phyloP scores from a whole-genome alignment of 2,888 invertebrate species.

The Sceliomorpha sp. region DNA sequence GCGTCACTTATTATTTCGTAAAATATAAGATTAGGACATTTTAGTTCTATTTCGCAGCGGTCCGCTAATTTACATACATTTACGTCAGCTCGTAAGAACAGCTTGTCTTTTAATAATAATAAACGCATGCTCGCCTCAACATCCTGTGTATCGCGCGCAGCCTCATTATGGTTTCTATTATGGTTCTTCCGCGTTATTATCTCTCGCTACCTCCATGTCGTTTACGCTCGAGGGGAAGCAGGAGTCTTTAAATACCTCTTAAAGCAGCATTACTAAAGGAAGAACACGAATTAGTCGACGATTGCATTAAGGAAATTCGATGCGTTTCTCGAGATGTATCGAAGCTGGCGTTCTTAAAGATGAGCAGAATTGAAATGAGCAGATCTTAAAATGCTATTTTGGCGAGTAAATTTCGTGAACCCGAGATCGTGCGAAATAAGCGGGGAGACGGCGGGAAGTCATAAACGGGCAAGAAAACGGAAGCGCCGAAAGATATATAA shows the following conservation, averaged over 20 bases:
- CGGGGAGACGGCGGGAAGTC: too few relatives aligned
- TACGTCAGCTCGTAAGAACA: slow-evolving; percentile 25
- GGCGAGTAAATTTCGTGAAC: too few relatives aligned
- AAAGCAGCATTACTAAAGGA: slow-evolving; percentile 30
- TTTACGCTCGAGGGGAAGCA: slow-evolving; percentile 33
- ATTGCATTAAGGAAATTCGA: slow-evolving; percentile 25
- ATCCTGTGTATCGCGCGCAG: slow-evolving; percentile 34
- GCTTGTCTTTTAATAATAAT: slow-evolving; percentile 56
- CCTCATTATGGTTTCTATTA: slow-evolving; percentile 54
- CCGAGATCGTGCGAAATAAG: too few relatives aligned
- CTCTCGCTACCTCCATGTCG: slow-evolving; percentile 35
- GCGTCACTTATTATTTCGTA: neutral
- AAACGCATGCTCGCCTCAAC: slow-evolving; percentile 49
- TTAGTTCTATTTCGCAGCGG: too few relatives aligned
- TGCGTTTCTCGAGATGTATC: too few relatives aligned
- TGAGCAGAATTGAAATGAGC: too few relatives aligned
- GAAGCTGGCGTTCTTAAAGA: too few relatives aligned
- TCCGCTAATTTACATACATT: slow-evolving; percentile 27
- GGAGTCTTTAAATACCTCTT: slow-evolving; percentile 49
- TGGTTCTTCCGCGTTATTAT: slow-evolving; percentile 53
- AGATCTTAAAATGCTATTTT: too few relatives aligned
- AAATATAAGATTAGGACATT: too few relatives aligned
- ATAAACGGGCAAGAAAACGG: too few relatives aligned
- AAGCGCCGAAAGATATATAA: too few relatives aligned
- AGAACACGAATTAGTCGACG: slow-evolving; percentile 37